These are phyloP conservation scores for Coelinius sp. DNA, from an alignment of 2,888 invertebrate genomes.

Conservation along the genomic window DNA sequence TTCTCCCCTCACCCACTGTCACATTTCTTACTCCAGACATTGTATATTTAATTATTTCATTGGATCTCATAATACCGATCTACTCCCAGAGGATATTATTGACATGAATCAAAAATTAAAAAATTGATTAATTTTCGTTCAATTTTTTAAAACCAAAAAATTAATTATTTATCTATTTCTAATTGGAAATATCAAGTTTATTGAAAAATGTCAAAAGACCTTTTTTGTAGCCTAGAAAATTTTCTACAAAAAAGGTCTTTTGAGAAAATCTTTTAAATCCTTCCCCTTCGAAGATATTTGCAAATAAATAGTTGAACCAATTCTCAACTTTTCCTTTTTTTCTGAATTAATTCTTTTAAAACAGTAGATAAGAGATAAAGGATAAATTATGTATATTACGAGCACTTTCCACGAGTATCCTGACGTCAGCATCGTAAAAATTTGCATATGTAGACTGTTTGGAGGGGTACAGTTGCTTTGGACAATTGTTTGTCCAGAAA, in stretches of 20 bases:
- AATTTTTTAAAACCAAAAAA: no score
- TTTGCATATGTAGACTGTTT: conserved; percentile 16
- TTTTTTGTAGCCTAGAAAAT: no score
- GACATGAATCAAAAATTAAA: conserved; percentile 40
- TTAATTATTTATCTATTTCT: no score
- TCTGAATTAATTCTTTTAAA: neutral
- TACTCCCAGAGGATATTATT: conserved; percentile 26
- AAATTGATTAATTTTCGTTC: conserved; percentile 34
- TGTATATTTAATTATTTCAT: conserved; percentile 12
- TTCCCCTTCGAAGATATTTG: no score
- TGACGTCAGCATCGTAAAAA: conserved; percentile 15
- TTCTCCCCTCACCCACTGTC: neutral
- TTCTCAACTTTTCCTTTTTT: no score
- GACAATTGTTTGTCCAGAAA: conserved; percentile 18
- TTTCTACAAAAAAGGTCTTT: no score
- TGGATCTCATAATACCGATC: conserved; percentile 13
- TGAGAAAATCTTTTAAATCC: no score
- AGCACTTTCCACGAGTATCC: conserved; percentile 2
- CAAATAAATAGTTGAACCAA: no score
- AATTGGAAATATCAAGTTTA: no score
- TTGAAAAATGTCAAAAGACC: no score
- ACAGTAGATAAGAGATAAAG: no score
- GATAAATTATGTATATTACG: conserved; percentile 16
- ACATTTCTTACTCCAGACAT: conserved; percentile 13
- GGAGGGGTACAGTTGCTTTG: neutral